These are phyloP conservation scores for Nerophis lumbriciformis DNA, from an alignment of 2,113 vertebrate genomes.

Conservation along the genomic window DNA sequence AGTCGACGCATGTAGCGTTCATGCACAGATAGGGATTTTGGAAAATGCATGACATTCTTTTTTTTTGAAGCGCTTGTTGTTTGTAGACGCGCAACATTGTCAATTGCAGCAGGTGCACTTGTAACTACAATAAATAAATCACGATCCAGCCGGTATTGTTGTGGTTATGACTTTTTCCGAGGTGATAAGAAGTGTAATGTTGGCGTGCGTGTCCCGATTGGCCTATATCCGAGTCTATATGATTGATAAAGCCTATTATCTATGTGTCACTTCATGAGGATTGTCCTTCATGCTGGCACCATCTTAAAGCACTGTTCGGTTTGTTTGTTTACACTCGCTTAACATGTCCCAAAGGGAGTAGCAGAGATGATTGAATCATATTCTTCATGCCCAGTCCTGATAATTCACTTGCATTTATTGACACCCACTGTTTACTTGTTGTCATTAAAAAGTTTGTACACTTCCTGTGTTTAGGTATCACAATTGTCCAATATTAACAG, in stretches of 20 bases:
- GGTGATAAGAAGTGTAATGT: no score
- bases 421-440: no score
- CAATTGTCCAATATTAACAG: no score
- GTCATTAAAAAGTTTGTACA: no score
- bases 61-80: neutral
- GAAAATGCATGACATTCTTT: neutral
- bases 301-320: slow-evolving; percentile 11
- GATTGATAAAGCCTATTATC: slow-evolving; percentile 56
- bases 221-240: slow-evolving; percentile 43
- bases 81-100: neutral
- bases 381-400: no score
- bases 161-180: no score
- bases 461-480: no score
- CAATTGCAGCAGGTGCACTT: slow-evolving; percentile 5
- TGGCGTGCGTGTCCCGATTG: slow-evolving; percentile 9
- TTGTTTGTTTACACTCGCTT: neutral
- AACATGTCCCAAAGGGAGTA: no score
- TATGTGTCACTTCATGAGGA: slow-evolving; percentile 29
- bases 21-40: no score
- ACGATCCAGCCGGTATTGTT: neutral
- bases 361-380: no score
- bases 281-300: slow-evolving; percentile 14
- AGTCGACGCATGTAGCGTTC: slow-evolving; percentile 2
- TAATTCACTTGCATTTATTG: no score
- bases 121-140: neutral